Percentiles rank a stretch among this genome's conserved stretches.
Conservation (phyloP, 2,888 invertebrate genomes). For the Drosophila buzzatii region DNA sequence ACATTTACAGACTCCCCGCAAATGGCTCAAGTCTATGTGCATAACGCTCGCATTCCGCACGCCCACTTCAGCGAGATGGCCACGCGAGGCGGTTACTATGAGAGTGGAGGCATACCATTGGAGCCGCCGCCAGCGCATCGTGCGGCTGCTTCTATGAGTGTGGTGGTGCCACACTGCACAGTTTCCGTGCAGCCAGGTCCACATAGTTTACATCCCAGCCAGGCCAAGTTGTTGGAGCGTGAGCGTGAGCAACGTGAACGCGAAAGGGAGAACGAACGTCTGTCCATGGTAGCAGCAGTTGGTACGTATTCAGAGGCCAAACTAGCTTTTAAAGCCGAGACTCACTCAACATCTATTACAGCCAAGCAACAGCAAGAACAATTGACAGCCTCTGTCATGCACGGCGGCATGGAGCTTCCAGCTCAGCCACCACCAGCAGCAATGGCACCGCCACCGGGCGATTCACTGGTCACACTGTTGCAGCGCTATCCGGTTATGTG, state of each 20-base stretch:
- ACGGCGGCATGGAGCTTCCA: constrained; percentile 81
- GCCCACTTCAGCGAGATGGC: constrained; percentile 85
- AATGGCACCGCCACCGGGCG: constrained; percentile 93
- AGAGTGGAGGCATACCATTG: constrained; percentile 85
- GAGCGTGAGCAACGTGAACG: constrained; percentile 83
- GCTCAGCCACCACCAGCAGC: constrained; percentile 87
- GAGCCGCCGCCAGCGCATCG: constrained; percentile 88
- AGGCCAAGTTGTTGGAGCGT: constrained; percentile 82
- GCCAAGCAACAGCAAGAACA: constrained; percentile 74
- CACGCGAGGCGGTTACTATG: constrained; percentile 86
- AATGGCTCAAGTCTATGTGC: constrained; percentile 89
- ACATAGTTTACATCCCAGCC: constrained; percentile 71
- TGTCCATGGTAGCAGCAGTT: constrained; percentile 65
- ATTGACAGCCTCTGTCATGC: constrained; percentile 47
- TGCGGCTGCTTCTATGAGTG: constrained; percentile 84
- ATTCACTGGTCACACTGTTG: constrained; percentile 92
- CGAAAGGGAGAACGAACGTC: constrained; percentile 62
- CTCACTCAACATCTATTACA: constrained; percentile 25
- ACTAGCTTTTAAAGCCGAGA: neutral
- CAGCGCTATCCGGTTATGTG: constrained; percentile 98
- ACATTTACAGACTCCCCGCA: constrained; percentile 87
- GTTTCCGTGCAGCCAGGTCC: constrained; percentile 60
- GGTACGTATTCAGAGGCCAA: constrained; percentile 55
- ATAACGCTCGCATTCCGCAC: constrained; percentile 86
- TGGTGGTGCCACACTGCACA: constrained; percentile 83